Percentiles rank a stretch among this genome's conserved stretches.
Evolutionary conservation across 2,888 invertebrate genomes (phyloP).

Genomic region (Pollenia amentaria): DNA sequence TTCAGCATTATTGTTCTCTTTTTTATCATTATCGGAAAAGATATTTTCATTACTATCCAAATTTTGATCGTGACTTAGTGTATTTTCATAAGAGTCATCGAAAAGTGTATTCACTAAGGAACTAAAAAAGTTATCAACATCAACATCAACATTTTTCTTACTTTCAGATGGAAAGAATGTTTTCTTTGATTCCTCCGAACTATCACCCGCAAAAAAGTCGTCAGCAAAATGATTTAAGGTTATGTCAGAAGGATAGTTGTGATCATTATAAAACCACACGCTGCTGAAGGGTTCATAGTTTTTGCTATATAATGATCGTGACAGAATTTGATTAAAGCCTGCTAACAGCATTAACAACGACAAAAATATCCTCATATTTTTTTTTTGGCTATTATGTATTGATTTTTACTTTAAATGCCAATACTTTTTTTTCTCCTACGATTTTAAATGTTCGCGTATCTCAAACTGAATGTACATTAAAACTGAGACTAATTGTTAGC

Average conservation of each 20-base stretch:
- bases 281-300: no score
- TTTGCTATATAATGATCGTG: constrained; percentile 8
- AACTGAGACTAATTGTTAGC: constrained; percentile 51
- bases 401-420: neutral
- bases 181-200: constrained; percentile 13
- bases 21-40: neutral
- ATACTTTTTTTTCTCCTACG: neutral
- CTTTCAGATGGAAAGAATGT: neutral
- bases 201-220: neutral
- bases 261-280: neutral
- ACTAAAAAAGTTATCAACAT: neutral
- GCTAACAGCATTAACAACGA: neutral
- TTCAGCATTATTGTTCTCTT: no score
- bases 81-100: neutral
- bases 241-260: neutral
- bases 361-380: constrained; percentile 38
- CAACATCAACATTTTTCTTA: neutral
- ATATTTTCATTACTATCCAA: neutral
- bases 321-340: constrained; percentile 1
- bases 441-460: constrained; percentile 4
- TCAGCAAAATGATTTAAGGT: neutral
- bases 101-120: neutral
- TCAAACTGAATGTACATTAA: constrained; percentile 27
- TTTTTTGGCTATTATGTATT: neutral
- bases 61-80: neutral